Percentiles rank a stretch among this genome's conserved stretches.
These are phyloP conservation scores for Thysanoteuthis rhombus DNA, from an alignment of 2,888 invertebrate species.

Conservation along the genomic window DNA sequence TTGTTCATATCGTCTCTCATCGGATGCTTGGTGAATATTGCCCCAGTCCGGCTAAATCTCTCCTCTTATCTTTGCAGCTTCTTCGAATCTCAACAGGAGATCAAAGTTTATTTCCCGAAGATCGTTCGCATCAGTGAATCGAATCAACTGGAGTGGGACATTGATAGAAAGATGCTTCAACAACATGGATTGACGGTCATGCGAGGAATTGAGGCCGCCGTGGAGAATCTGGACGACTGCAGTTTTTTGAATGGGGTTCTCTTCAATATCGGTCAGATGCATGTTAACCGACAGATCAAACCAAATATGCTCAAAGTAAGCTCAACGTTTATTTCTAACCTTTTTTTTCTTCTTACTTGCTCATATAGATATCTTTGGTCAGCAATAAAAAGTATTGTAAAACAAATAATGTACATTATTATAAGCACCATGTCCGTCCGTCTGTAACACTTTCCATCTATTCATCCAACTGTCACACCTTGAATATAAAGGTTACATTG, in stretches of 20 bases:
- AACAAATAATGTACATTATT: too few species aligned
- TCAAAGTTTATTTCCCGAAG: conserved; percentile 59
- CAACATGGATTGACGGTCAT: conserved; percentile 61
- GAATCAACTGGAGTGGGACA: conserved; percentile 56
- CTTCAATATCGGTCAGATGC: conserved; percentile 62
- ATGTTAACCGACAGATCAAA: conserved; percentile 57
- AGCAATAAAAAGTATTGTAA: too few species aligned
- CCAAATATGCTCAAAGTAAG: conserved; percentile 57
- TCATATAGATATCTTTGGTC: too few species aligned
- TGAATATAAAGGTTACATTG: too few species aligned
- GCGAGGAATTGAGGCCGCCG: conserved; percentile 64
- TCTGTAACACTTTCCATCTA: too few species aligned
- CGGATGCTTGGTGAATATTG: too few species aligned
- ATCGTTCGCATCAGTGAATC: conserved; percentile 57
- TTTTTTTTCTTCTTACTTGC: too few species aligned
- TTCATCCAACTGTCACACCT: too few species aligned
- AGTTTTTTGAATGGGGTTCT: conserved; percentile 59
- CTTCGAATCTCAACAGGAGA: conserved; percentile 58
- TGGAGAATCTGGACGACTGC: conserved; percentile 63
- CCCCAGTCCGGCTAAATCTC: not conserved
- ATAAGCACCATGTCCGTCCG: too few species aligned
- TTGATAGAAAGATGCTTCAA: conserved; percentile 59
- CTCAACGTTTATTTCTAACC: not conserved
- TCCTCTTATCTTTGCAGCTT: conserved; percentile 46
- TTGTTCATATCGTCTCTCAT: too few species aligned